Evolutionary conservation across 2,113 vertebrate species (phyloP), one percentile per base, ranked within the genome.

Genomic region (Cyprinus carpio): DNA sequence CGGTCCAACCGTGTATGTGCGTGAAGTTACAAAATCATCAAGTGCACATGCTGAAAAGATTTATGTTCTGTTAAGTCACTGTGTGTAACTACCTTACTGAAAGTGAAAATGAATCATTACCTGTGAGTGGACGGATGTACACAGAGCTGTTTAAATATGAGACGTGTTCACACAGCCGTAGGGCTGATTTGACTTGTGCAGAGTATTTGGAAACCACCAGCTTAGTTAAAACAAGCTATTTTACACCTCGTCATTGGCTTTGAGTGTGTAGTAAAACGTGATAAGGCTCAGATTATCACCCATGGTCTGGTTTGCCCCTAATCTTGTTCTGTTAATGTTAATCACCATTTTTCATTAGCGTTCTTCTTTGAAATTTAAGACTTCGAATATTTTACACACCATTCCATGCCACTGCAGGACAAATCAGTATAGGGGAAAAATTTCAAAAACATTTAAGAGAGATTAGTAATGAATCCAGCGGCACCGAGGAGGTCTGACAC

Each of bases 51-150:
- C 4, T 25, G 31, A 60, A 40, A 37, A 60, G 56, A 79, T 60
- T 79, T 62, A 79, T 79, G 76, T 16, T 40, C 10, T 79, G 76
- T 79, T 37, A 40, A 62, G 56, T 60, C 34, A 60, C 54, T 60
- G 20, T 34, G 76, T n/a, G 76, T 78, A 60, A 78, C 76, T 78
- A 75, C 82, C 69, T 84, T 75, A 31, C 31, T 84, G 82, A 76
- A 60, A 62, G 56, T 75, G 37, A 75, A 60, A 64, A 25, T 84
- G 56, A 79, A 62, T 79, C 56, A 79, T 79, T 58, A 79, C 23
- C 76, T 62, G 76, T 60, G 56, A 40, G 56, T 40, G 56, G 56
- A 37, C 20, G 23, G 31, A 79, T 25, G 54, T n/a, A 62, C 56
- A 15, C 54, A 37, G 75, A 58, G 75, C 51, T 56, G 49, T 18